These are phyloP conservation scores for Himalopsyche anomala DNA, from an alignment of 2,888 invertebrate genomes.

Conservation along the genomic window DNA sequence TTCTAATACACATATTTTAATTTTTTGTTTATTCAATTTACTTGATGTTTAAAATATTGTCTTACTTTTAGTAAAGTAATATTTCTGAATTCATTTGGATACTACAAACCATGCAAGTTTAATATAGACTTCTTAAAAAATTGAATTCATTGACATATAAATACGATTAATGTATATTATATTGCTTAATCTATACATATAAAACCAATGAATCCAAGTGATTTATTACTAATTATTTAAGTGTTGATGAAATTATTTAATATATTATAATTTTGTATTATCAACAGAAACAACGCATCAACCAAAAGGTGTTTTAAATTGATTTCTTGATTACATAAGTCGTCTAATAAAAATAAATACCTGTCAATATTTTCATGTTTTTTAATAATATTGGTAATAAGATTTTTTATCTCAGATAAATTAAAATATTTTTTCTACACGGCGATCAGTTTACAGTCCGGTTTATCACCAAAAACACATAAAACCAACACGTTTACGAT, in stretches of 20 bases:
- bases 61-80: too few relatives aligned
- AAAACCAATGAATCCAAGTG: too few relatives aligned
- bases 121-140: too few relatives aligned
- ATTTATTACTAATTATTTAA: too few relatives aligned
- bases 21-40: too few relatives aligned
- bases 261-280: neutral
- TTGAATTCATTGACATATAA: too few relatives aligned
- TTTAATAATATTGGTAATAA: slow-evolving; percentile 5
- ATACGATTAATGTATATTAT: too few relatives aligned
- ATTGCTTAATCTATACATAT: too few relatives aligned
- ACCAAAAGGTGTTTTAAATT: neutral
- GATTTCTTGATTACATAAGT: slow-evolving; percentile 8
- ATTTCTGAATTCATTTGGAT: too few relatives aligned
- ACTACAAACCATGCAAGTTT: too few relatives aligned
- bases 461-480: slow-evolving; percentile 18
- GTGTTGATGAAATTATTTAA: neutral
- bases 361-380: slow-evolving; percentile 9
- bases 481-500: slow-evolving; percentile 26
- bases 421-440: slow-evolving; percentile 15
- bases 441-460: neutral
- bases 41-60: too few relatives aligned
- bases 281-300: neutral
- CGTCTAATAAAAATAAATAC: slow-evolving; percentile 19
- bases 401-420: slow-evolving; percentile 2
- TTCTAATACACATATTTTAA: too few relatives aligned